These are phyloP conservation scores for Pachycephala philippinensis DNA, from an alignment of 2,113 vertebrate genomes.

Conservation along the genomic window DNA sequence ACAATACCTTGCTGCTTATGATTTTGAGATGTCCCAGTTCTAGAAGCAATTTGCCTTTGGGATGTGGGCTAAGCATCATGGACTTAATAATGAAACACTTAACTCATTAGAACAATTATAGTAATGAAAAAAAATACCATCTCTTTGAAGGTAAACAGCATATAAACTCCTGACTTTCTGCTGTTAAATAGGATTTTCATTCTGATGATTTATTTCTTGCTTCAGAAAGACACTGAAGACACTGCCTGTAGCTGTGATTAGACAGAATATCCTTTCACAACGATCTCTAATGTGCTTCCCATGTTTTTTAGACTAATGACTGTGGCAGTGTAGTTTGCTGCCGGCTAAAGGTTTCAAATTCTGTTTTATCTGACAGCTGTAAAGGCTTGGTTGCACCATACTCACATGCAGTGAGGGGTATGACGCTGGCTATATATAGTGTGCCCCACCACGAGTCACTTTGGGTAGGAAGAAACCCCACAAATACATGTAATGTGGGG, in stretches of 20 bases:
- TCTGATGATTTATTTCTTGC: not conserved
- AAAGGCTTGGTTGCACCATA: not conserved
- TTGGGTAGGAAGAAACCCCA: not conserved
- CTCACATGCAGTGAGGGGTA: not conserved
- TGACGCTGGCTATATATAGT: not conserved
- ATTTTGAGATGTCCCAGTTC: not conserved
- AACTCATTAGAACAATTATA: not conserved
- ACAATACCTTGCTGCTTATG: not conserved
- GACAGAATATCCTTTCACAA: not conserved
- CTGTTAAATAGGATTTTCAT: not conserved
- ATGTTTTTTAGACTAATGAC: not conserved
- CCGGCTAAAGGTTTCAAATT: constrained; percentile 11
- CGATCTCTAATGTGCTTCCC: not conserved
- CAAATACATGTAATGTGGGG: not conserved
- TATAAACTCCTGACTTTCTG: not conserved
- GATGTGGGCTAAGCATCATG: not conserved
- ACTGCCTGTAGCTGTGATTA: not conserved
- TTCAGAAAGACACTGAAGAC: not conserved
- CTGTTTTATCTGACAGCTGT: not conserved
- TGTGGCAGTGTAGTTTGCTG: not conserved
- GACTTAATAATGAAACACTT: not conserved
- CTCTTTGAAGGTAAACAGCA: not conserved
- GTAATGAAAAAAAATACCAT: not conserved
- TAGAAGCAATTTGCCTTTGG: not conserved
- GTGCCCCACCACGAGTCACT: not conserved